Evolutionary conservation across 1,140 invertebrate genomes (phyloP), one percentile per base, ranked within the genome.

Genomic region (Trinorchestia longiramus): DNA sequence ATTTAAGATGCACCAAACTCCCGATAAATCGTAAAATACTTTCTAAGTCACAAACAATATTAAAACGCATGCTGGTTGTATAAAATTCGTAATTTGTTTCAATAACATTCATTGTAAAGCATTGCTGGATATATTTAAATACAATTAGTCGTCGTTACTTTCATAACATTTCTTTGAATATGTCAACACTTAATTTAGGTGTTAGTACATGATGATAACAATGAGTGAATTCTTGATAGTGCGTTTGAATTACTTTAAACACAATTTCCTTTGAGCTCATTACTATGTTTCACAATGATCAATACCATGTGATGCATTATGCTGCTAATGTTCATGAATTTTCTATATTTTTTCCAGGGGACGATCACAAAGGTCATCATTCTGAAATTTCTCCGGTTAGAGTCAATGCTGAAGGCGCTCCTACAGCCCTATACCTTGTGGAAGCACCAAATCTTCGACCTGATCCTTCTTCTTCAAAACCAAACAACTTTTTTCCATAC

Each of bases 301-400:
- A 23, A 77, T 77, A 23, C 11, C 62, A 77, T 23, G 15, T 23
- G 62, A 77, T 11, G 15, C 62, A 77, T 36, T 3, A 77, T 19
- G 3, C 36, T 77, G n/a, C 36, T 77, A 11, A 19, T 77, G 62
- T 36, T 77, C 8, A 3, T 19, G 1, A 77, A 36, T 77, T 15
- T 77, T 77, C 62, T 36, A 1, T 23, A 11, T 19, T 1, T 42
- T 40, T 45, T 45, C 43, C 44, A 94, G 92, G 44, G 11, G 92
- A 94, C 44, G 92, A 94, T 40, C 44, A 94, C 44, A 94, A 94
- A 40, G 92, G 92, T n/a, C 92, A 94, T 47, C 40, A 94, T n/a
- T 94, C 92, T 40, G 92, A 94, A 47, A 44, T 45, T 47, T 94
- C 44, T 44, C 92, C 92, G 0, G 43, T 94, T 15, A 43, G 44